Evolutionary conservation across 2,888 invertebrate genomes (phyloP).

Genomic region (Meganola albula): DNA sequence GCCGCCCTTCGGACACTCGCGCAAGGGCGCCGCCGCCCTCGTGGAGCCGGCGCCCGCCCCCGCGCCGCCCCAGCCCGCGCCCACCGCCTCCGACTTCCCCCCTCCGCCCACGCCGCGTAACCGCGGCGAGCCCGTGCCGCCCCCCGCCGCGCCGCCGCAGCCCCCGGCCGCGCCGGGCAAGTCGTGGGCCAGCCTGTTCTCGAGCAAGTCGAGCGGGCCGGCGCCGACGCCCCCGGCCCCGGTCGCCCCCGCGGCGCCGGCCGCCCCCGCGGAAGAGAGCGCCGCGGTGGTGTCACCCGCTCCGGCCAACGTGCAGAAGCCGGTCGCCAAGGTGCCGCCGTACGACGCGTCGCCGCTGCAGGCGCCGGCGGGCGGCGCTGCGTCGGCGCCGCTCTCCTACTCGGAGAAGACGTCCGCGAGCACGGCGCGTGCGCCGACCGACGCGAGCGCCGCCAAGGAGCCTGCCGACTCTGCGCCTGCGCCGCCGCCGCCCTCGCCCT

Average conservation of each 20-base stretch:
- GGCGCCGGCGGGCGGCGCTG: slow-evolving; percentile 38
- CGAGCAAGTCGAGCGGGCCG: slow-evolving; percentile 45
- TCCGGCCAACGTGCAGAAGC: slow-evolving; percentile 62
- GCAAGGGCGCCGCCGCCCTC: slow-evolving; percentile 47
- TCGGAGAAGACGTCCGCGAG: slow-evolving; percentile 21
- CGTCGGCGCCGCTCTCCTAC: slow-evolving; percentile 19
- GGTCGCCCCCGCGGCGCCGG: slow-evolving; percentile 28
- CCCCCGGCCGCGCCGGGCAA: slow-evolving; percentile 67
- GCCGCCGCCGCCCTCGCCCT: slow-evolving; percentile 65
- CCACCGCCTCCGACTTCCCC: slow-evolving; percentile 73
- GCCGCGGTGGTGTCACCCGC: slow-evolving; percentile 43
- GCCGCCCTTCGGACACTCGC: slow-evolving; percentile 65
- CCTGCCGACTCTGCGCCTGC: slow-evolving; percentile 28
- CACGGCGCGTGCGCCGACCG: slow-evolving; percentile 19
- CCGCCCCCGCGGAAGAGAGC: slow-evolving; percentile 46
- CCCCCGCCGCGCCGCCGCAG: slow-evolving; percentile 49
- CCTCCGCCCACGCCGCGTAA: slow-evolving; percentile 68
- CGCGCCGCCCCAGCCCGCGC: slow-evolving; percentile 63
- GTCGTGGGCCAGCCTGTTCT: slow-evolving; percentile 84
- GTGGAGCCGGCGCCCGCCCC: slow-evolving; percentile 56
- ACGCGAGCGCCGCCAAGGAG: slow-evolving; percentile 3
- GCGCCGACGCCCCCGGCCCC: slow-evolving; percentile 25
- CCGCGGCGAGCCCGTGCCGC: slow-evolving; percentile 51
- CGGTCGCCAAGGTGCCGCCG: slow-evolving; percentile 80
- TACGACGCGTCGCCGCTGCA: slow-evolving; percentile 72